phyloP scores from a whole-genome alignment of 2,888 invertebrate genomes.

The Drosophila subquinaria region DNA sequence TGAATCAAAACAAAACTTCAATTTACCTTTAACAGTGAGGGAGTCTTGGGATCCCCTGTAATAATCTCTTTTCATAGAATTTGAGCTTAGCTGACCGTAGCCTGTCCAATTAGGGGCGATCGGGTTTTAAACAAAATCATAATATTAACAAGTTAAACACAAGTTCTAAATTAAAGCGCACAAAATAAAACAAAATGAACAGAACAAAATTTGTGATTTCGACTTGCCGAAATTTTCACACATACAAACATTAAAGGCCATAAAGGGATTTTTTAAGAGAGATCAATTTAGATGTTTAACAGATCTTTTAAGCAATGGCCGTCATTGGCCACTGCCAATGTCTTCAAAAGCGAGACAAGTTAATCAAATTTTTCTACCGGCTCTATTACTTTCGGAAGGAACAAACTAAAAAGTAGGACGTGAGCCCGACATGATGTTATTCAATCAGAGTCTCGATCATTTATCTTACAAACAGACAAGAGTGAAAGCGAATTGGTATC shows the following conservation, averaged over 20 bases:
- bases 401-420: neutral
- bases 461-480: neutral
- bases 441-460: neutral
- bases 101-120: slow-evolving; percentile 61
- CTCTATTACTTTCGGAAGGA: neutral
- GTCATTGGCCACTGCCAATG: neutral
- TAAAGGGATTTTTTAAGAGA: neutral
- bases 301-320: neutral
- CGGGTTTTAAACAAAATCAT: slow-evolving; percentile 48
- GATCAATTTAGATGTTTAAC: neutral
- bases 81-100: slow-evolving; percentile 86
- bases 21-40: slow-evolving; percentile 92
- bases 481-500: neutral
- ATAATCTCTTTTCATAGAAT: slow-evolving; percentile 94
- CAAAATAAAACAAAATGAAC: slow-evolving; percentile 21
- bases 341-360: neutral
- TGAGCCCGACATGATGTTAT: neutral
- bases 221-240: slow-evolving; percentile 51
- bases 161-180: slow-evolving; percentile 34
- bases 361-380: neutral
- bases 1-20: slow-evolving; percentile 17
- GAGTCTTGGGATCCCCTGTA: slow-evolving; percentile 97
- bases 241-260: slow-evolving; percentile 22
- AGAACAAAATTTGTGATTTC: slow-evolving; percentile 24
- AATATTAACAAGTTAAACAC: slow-evolving; percentile 59